These are phyloP conservation scores for Oophaga sylvatica DNA, from an alignment of 2,797 vertebrate species.

Conservation along the genomic window DNA sequence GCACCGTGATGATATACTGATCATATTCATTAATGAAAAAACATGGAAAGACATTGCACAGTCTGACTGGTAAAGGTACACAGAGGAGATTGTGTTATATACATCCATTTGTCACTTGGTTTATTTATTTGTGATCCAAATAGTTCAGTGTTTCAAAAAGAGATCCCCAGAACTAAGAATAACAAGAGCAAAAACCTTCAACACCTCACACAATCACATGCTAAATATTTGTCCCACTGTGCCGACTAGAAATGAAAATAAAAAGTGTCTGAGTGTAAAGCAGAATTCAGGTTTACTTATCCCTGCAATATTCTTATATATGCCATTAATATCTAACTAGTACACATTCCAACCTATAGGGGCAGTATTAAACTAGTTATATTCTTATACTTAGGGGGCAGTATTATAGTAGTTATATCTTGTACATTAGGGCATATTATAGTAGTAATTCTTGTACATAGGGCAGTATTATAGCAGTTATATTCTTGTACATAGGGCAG, in stretches of 20 bases:
- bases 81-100: not conserved
- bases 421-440: too few species aligned
- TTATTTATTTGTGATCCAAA: slow-evolving; percentile 11
- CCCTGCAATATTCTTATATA: not conserved
- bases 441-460: too few species aligned
- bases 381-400: slow-evolving; percentile 4
- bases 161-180: not conserved
- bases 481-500: too few species aligned
- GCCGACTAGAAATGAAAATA: not conserved
- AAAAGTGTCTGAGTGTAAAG: not conserved
- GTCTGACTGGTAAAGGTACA: slow-evolving; percentile 21
- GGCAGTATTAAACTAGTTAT: slow-evolving; percentile 2
- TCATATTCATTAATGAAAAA: slow-evolving; percentile 37
- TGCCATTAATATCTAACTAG: not conserved
- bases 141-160: not conserved
- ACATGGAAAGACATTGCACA: not conserved
- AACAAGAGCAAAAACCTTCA: not conserved
- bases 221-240: slow-evolving; percentile 10
- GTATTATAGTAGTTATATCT: too few species aligned
- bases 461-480: too few species aligned
- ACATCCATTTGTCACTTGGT: not conserved
- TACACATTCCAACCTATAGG: not conserved
- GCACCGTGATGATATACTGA: slow-evolving; percentile 8
- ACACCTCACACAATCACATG: not conserved
- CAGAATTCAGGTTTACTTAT: not conserved